A percentile compares a stretch with the other conserved stretches of the same genome.
phyloP scores from a whole-genome alignment of 2,888 invertebrate genomes.

The Girardia tigrina region DNA sequence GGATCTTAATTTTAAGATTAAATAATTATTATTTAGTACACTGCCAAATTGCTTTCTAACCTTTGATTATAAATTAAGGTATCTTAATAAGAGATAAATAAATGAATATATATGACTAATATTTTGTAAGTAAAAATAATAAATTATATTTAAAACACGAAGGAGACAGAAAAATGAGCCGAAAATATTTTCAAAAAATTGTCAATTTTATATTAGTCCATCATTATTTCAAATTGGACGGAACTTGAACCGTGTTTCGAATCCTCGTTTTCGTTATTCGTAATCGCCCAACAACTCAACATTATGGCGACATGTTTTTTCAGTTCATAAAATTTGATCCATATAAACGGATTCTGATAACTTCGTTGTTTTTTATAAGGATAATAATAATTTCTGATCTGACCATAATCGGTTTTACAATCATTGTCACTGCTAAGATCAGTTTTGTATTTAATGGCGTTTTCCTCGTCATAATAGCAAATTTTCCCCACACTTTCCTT shows the following conservation, averaged over 20 bases:
- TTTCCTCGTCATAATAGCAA: constrained; percentile 34
- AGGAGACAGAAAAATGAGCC: too few relatives aligned
- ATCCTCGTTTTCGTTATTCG: background rate
- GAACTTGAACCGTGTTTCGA: background rate
- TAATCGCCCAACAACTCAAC: constrained; percentile 52
- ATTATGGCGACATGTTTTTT: constrained; percentile 50
- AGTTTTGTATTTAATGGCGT: background rate
- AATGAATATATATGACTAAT: too few relatives aligned
- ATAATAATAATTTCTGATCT: constrained; percentile 57
- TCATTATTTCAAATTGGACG: background rate
- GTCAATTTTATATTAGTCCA: too few relatives aligned
- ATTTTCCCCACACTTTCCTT: constrained; percentile 30
- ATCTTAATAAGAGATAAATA: too few relatives aligned
- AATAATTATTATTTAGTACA: too few relatives aligned
- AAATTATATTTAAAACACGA: too few relatives aligned
- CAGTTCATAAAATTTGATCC: constrained; percentile 50
- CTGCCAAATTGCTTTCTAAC: too few relatives aligned
- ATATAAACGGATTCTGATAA: constrained; percentile 51
- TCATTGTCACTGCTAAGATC: background rate
- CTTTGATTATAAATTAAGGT: too few relatives aligned
- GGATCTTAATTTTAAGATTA: too few relatives aligned
- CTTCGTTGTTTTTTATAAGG: constrained; percentile 52
- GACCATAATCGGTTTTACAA: constrained; percentile 28
- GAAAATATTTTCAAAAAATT: too few relatives aligned
- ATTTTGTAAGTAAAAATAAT: too few relatives aligned